Percentiles rank a stretch among this genome's conserved stretches.
These are phyloP conservation scores for Biston stratarius DNA, from an alignment of 2,888 invertebrate species.

Conservation along the genomic window DNA sequence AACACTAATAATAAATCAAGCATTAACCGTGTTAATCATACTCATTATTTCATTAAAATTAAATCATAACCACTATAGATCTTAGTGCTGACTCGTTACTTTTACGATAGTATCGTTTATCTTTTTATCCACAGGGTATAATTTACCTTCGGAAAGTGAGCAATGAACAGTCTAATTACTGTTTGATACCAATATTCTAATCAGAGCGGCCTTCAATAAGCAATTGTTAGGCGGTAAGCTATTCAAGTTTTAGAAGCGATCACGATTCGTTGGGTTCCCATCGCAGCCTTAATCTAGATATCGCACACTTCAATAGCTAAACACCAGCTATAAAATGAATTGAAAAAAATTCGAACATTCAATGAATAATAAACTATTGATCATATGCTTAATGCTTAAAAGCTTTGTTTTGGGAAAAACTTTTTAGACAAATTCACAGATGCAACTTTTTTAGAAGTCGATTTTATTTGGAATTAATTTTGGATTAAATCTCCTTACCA, in stretches of 20 bases:
- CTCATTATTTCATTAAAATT: conserved; percentile 1
- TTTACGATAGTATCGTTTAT: conserved; percentile 20
- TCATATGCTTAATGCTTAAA: neutral
- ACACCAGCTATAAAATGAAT: neutral
- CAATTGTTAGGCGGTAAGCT: conserved; percentile 25
- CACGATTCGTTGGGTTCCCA: conserved; percentile 42
- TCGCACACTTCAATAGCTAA: neutral
- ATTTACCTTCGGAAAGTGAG: conserved; percentile 27
- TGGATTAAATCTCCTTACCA: no score
- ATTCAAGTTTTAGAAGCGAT: conserved; percentile 31
- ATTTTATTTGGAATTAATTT: neutral
- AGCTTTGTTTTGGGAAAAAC: neutral
- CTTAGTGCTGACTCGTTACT: neutral
- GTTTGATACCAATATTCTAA: conserved; percentile 1
- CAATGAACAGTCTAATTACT: conserved; percentile 21
- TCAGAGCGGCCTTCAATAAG: conserved; percentile 39
- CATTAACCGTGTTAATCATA: conserved; percentile 2
- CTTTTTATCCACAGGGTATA: conserved; percentile 17
- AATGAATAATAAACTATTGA: neutral
- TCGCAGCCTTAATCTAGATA: conserved; percentile 9
- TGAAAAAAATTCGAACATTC: neutral
- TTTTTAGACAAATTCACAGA: neutral
- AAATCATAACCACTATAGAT: neutral
- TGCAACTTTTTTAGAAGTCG: neutral
- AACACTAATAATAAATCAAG: neutral